Evolutionary conservation across 1,140 invertebrate species (phyloP), one percentile per base, ranked within the genome.

Genomic region (Conus betulinus): DNA sequence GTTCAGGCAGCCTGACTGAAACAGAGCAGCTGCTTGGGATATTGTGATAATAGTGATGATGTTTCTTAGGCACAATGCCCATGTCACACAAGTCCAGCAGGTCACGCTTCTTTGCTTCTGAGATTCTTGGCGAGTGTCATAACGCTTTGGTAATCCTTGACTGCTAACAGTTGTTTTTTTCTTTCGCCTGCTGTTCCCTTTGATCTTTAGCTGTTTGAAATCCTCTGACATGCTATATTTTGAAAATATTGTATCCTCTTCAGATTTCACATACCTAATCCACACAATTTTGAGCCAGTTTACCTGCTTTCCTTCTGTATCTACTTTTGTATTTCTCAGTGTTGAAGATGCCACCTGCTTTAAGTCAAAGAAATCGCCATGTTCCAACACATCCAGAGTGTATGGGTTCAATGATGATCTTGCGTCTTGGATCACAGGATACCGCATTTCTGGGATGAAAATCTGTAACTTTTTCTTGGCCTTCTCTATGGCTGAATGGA

Each of bases 401-500:
- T 85, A 85, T 20, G 84, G 84, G 23, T 85, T n/a, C 39, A 51
- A 85, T 39, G 76, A 27, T 51, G 76, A 78, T 78, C 76, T 10
- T 39, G 76, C 76, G n/a, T 11, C 67, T 85, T 84, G 82, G n/a
- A 85, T 67, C 17, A 85, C 67, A 60, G 84, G 67, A 17, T 67
- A 67, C 84, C 84, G 90, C 60, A 87, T 57, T 79, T 89, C 78
- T n/a, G 85, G 76, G 17, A 88, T 78, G 79, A 87, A 90, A 17
- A 91, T 67, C 23, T 87, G 60, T 51, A 52, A 81, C 20, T 91
- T 85, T 81, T 88, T 87, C n/a, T 79, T 85, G 84, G 87, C 85
- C 55, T 55, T 84, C 51, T 86, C 89, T 53, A 91, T 71, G 23
- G 82, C 79, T 63, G 87, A 76, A 87, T 91, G 90, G 20, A 91